These are phyloP conservation scores for Microplitis deprimator DNA, from an alignment of 2,888 invertebrate genomes.

Conservation along the genomic window DNA sequence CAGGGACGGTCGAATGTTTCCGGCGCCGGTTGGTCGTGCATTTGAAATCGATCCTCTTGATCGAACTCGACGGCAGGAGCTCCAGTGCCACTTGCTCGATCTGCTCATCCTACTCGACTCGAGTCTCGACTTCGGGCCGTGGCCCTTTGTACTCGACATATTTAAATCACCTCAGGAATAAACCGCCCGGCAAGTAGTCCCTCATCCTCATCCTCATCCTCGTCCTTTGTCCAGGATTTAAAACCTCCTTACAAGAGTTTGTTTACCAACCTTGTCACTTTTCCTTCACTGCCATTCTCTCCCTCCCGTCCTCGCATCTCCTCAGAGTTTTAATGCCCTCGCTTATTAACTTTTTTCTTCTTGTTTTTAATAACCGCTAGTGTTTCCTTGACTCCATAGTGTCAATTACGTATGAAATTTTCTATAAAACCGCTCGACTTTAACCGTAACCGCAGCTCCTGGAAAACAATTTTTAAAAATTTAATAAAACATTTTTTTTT, in stretches of 20 bases:
- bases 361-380: not conserved
- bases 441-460: conserved; percentile 29
- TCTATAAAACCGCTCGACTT: conserved; percentile 30
- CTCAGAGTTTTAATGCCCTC: no score
- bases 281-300: conserved; percentile 4
- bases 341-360: not conserved
- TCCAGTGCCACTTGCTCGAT: conserved; percentile 42
- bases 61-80: conserved; percentile 44
- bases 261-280: conserved; percentile 27
- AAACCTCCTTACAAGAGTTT: conserved; percentile 24
- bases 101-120: conserved; percentile 38
- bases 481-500: conserved; percentile 4
- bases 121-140: conserved; percentile 39
- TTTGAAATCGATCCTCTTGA: conserved; percentile 45
- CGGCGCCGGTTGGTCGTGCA: conserved; percentile 41
- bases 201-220: no score
- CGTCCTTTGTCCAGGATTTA: conserved; percentile 22
- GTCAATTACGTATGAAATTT: conserved; percentile 45
- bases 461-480: not conserved
- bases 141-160: conserved; percentile 44
- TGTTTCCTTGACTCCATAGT: conserved; percentile 39
- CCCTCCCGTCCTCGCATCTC: conserved; percentile 20
- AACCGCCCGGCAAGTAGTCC: conserved; percentile 17
- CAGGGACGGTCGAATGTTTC: conserved; percentile 37
- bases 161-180: conserved; percentile 44